Conservation (phyloP, 2,113 vertebrate species). For the Ondatra zibethicus region DNA sequence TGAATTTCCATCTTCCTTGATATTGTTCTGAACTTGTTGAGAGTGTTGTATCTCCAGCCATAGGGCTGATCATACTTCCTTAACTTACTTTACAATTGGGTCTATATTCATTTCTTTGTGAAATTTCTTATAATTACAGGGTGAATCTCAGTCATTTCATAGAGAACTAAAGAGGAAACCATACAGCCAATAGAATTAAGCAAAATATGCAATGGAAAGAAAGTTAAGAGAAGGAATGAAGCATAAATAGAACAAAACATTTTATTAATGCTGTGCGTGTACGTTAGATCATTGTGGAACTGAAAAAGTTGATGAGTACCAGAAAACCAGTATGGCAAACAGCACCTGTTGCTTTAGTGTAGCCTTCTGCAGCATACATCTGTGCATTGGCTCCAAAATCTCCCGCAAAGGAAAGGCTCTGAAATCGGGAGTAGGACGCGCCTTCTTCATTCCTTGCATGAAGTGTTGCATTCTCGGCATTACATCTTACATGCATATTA, state of each 20-base stretch:
- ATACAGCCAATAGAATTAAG: slow-evolving; percentile 64
- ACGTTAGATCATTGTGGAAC: slow-evolving; percentile 41
- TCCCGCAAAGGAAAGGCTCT: slow-evolving; percentile 20
- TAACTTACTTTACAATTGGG: slow-evolving; percentile 67
- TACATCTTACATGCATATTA: not conserved
- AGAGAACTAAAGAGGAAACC: slow-evolving; percentile 30
- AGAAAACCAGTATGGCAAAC: not conserved
- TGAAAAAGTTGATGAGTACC: slow-evolving; percentile 48
- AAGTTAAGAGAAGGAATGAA: slow-evolving; percentile 76
- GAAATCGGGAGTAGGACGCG: slow-evolving; percentile 6
- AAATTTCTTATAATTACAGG: slow-evolving; percentile 74
- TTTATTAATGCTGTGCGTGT: slow-evolving; percentile 47
- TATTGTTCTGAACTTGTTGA: slow-evolving; percentile 23
- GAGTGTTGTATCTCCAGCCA: not conserved
- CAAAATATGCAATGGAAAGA: slow-evolving; percentile 60
- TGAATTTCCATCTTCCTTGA: slow-evolving; percentile 52
- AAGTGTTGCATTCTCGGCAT: not conserved
- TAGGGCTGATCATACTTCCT: slow-evolving; percentile 56
- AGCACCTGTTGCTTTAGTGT: not conserved
- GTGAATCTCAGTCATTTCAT: slow-evolving; percentile 44
- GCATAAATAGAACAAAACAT: slow-evolving; percentile 62
- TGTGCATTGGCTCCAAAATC: not conserved
- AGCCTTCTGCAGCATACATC: slow-evolving; percentile 9
- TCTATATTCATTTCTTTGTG: slow-evolving; percentile 78
- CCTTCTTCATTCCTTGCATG: not conserved